These are phyloP conservation scores for Dipus sagitta DNA, from an alignment of 2,797 vertebrate species.

Conservation along the genomic window DNA sequence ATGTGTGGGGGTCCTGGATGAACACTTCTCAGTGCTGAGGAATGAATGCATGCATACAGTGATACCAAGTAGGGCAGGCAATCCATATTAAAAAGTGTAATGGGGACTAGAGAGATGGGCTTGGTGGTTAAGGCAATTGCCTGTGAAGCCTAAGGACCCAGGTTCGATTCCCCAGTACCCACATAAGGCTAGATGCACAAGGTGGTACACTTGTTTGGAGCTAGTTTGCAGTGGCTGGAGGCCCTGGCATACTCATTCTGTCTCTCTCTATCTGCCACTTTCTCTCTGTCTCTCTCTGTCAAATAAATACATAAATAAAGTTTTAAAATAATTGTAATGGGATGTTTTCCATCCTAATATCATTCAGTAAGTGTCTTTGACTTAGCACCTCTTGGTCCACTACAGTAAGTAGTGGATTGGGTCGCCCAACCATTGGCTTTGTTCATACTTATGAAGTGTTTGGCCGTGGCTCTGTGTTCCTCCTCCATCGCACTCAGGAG, in stretches of 20 bases:
- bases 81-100: too few species aligned
- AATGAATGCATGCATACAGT: neutral
- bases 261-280: too few species aligned
- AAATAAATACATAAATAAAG: too few species aligned
- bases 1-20: neutral
- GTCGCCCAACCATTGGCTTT: accelerated
- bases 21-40: neutral
- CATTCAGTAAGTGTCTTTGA: neutral
- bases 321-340: neutral
- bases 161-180: too few species aligned
- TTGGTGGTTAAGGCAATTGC: too few species aligned
- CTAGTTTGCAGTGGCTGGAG: too few species aligned
- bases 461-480: neutral
- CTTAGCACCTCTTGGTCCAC: neutral
- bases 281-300: too few species aligned
- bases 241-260: too few species aligned
- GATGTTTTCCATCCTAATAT: neutral
- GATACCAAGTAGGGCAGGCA: neutral
- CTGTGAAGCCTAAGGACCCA: too few species aligned
- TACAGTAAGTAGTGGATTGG: neutral
- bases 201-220: too few species aligned
- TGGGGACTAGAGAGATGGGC: too few species aligned
- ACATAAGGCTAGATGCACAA: too few species aligned
- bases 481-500: neutral
- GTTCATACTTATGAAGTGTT: accelerated